phyloP scores from a whole-genome alignment of 2,113 vertebrate species.

The Ancistrus triradiatus region DNA sequence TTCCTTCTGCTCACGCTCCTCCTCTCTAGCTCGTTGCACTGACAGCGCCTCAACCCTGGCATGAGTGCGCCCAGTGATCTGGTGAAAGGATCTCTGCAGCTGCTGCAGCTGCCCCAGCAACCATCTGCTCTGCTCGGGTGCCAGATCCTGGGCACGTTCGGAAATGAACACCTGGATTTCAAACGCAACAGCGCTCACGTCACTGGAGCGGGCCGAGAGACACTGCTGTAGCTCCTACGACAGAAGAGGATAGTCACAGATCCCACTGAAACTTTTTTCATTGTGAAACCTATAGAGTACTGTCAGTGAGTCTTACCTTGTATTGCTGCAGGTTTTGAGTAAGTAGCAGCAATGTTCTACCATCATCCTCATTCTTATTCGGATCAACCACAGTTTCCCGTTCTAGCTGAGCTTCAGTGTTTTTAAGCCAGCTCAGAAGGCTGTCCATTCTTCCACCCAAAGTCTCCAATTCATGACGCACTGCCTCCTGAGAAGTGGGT shows the following conservation, averaged over 20 bases:
- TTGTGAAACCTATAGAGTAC: background rate
- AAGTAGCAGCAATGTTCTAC: constrained; percentile 30
- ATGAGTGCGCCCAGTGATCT: constrained; percentile 63
- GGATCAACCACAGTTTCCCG: constrained; percentile 38
- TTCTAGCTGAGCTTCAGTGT: constrained; percentile 53
- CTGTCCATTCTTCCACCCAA: constrained; percentile 64
- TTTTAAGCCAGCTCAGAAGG: constrained; percentile 72
- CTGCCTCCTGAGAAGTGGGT: constrained; percentile 54
- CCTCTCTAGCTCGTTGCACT: constrained; percentile 60
- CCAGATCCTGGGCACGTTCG: constrained; percentile 80
- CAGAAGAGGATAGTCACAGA: too few relatives aligned
- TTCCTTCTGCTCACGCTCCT: constrained; percentile 48
- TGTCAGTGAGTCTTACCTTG: constrained; percentile 63
- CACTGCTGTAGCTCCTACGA: constrained; percentile 73
- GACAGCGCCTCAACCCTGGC: constrained; percentile 68
- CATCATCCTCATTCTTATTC: constrained; percentile 12
- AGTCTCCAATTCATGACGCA: constrained; percentile 62
- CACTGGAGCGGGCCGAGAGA: constrained; percentile 64
- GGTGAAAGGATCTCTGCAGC: constrained; percentile 79
- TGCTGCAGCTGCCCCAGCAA: constrained; percentile 80
- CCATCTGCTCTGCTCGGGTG: constrained; percentile 79
- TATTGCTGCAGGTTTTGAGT: constrained; percentile 64
- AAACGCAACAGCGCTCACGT: constrained; percentile 73
- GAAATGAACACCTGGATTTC: constrained; percentile 86
- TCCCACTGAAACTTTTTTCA: too few relatives aligned